Percentiles rank a stretch among this genome's conserved stretches.
Conservation (phyloP, 1,140 invertebrate genomes). For the Matsumurasca onukii region DNA sequence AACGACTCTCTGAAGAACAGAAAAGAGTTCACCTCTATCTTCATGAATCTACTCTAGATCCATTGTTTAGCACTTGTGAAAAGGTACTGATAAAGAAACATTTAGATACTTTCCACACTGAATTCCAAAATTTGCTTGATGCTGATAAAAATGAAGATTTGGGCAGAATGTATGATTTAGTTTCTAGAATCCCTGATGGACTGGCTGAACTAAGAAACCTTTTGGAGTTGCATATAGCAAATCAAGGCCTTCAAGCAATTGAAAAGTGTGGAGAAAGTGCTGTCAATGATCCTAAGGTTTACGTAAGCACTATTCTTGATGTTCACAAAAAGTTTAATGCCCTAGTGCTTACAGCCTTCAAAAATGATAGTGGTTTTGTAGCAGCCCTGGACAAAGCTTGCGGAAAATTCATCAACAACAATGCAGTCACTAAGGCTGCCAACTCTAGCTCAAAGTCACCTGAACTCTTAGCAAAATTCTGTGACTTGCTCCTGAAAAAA, state of each 20-base stretch:
- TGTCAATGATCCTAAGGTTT: conserved; percentile 90
- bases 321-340: conserved; percentile 98
- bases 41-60: conserved; percentile 86
- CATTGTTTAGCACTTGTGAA: conserved; percentile 89
- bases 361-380: conserved; percentile 96
- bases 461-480: conserved; percentile 96
- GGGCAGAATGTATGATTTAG: conserved; percentile 93
- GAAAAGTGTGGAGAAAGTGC: conserved; percentile 87
- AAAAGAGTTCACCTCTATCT: conserved; percentile 92
- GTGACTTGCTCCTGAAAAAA: conserved; percentile 96
- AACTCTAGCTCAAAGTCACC: conserved; percentile 94
- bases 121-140: conserved; percentile 95
- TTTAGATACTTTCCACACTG: conserved; percentile 93
- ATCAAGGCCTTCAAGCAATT: conserved; percentile 89
- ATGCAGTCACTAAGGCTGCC: conserved; percentile 84
- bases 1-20: conserved; percentile 88
- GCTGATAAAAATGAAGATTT: conserved; percentile 94
- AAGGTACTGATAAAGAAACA: conserved; percentile 97
- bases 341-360: conserved; percentile 91
- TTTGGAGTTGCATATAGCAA: conserved; percentile 91
- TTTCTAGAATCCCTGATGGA: conserved; percentile 91
- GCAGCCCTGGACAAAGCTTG: conserved; percentile 97
- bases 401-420: conserved; percentile 96
- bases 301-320: conserved; percentile 95
- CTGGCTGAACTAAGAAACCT: conserved; percentile 84